Evolutionary conservation across 2,113 vertebrate species (phyloP).

Genomic region (Mugil cephalus): DNA sequence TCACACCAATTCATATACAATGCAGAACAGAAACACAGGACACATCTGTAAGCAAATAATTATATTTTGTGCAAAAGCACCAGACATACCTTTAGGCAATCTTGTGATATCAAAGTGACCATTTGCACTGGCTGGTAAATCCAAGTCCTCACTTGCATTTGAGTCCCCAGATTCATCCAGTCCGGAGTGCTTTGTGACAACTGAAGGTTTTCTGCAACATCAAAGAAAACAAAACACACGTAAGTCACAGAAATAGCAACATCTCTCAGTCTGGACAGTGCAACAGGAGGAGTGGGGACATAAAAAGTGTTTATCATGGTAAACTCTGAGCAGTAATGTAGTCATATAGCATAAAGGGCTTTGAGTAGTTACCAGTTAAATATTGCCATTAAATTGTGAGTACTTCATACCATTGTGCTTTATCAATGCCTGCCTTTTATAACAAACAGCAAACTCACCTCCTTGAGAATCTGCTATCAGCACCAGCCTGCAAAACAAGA

Average conservation of each 20-base stretch:
- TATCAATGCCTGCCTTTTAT: not conserved
- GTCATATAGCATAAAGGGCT: not conserved
- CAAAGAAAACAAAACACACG: constrained; percentile 7
- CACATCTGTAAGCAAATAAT: not conserved
- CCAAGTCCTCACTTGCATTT: constrained; percentile 87
- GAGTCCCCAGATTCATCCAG: constrained; percentile 91
- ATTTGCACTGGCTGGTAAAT: constrained; percentile 85
- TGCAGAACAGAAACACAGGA: not conserved
- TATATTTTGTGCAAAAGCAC: not conserved
- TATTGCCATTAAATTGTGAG: not conserved
- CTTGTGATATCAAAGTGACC: constrained; percentile 90
- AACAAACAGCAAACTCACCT: constrained; percentile 61
- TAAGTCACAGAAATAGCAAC: not conserved
- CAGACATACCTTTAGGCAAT: constrained; percentile 90
- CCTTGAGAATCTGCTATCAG: constrained; percentile 65
- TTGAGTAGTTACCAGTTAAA: not conserved
- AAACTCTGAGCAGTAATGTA: not conserved
- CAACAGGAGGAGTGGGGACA: no score
- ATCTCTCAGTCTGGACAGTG: no score
- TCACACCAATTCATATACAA: not conserved
- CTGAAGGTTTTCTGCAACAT: constrained; percentile 89
- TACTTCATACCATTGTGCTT: not conserved
- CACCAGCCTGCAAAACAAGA: constrained; percentile 53
- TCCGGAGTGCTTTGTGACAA: constrained; percentile 94
- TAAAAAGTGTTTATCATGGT: not conserved